phyloP scores from a whole-genome alignment of 92 coral and sea anemone genomes.

The Metridium senile region DNA sequence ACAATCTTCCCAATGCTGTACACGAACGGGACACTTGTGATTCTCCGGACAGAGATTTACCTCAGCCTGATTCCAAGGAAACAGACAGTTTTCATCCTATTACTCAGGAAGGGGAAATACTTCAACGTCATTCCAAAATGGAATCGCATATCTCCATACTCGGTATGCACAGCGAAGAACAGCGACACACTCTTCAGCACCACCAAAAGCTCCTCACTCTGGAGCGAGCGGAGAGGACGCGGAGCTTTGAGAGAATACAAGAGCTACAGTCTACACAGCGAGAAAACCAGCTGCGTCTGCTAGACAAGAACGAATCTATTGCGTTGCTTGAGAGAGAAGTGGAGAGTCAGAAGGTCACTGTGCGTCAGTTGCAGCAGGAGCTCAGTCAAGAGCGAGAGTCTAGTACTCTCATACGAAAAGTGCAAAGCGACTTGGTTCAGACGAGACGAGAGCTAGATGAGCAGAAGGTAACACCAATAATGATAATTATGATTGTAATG shows the following conservation, averaged over 20 bases:
- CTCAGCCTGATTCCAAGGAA: background rate
- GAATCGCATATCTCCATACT: conserved; percentile 77
- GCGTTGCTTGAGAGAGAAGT: conserved; percentile 54
- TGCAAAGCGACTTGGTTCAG: conserved; percentile 64
- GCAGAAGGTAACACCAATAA: conserved; percentile 25
- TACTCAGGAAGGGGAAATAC: conserved; percentile 54
- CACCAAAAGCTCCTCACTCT: conserved; percentile 73
- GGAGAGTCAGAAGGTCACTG: conserved; percentile 37
- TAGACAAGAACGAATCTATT: conserved; percentile 48
- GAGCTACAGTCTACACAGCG: conserved; percentile 42
- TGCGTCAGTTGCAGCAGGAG: conserved; percentile 67
- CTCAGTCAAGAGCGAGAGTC: conserved; percentile 69
- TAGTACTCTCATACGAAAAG: conserved; percentile 38
- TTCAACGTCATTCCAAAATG: conserved; percentile 75
- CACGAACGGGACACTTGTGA: too few species aligned
- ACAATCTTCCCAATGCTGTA: too few species aligned
- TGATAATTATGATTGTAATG: too few species aligned
- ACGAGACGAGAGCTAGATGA: conserved; percentile 69
- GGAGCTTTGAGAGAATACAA: conserved; percentile 60
- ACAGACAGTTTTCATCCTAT: background rate
- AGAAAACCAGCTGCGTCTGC: conserved; percentile 51
- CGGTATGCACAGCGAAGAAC: conserved; percentile 86
- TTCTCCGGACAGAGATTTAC: too few species aligned
- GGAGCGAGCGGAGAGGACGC: conserved; percentile 64
- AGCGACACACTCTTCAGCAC: conserved; percentile 71